A percentile compares a stretch with the other conserved stretches of the same genome.
Evolutionary conservation across 2,797 vertebrate species (phyloP).

Genomic region (Leucoraja ocellata): DNA sequence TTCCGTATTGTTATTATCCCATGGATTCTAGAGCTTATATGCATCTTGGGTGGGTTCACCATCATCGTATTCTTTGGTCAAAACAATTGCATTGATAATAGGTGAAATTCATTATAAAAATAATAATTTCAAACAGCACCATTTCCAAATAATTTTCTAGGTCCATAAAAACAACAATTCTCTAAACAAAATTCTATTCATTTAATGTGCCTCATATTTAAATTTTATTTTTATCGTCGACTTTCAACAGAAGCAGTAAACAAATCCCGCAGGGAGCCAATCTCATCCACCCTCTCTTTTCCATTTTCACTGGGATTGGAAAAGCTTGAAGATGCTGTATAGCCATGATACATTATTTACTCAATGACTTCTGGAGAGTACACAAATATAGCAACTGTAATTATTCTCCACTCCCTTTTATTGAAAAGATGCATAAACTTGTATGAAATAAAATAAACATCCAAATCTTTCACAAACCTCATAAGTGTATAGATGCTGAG

Average conservation of each 20-base stretch:
- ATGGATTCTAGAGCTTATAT: not conserved
- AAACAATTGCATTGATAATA: not conserved
- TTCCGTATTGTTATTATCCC: not conserved
- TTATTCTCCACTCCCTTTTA: not conserved
- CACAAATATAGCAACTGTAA: constrained; percentile 12
- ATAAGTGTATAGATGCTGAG: not conserved
- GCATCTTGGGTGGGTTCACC: not conserved
- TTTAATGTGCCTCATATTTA: not conserved
- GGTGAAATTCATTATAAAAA: not conserved
- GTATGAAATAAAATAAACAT: not conserved
- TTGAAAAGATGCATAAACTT: constrained; percentile 5
- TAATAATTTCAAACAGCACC: too few species aligned
- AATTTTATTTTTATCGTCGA: not conserved
- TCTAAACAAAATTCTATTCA: not conserved
- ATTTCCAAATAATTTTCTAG: not conserved
- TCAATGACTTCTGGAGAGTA: not conserved
- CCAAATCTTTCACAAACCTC: not conserved
- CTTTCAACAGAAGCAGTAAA: not conserved
- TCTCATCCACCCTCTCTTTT: not conserved
- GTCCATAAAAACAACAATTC: not conserved
- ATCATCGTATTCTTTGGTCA: not conserved
- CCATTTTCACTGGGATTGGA: not conserved
- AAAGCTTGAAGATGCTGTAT: not conserved
- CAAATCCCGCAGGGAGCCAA: not conserved
- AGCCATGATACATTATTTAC: not conserved